A percentile compares a stretch with the other conserved stretches of the same genome.
phyloP scores from a whole-genome alignment of 2,113 vertebrate species.

The Chaetorhynchus papuensis region DNA sequence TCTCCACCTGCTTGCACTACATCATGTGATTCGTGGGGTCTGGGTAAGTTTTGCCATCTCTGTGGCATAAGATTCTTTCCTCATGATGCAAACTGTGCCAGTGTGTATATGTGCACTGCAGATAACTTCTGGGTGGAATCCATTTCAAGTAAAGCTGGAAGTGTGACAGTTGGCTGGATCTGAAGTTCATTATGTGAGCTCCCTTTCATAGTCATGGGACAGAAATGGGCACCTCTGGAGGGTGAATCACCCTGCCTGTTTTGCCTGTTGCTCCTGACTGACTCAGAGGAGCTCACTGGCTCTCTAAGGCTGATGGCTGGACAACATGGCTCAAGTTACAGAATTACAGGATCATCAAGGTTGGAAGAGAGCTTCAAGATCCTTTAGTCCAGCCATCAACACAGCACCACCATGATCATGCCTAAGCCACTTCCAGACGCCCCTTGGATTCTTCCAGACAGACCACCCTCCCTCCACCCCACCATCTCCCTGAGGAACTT shows the following conservation, averaged over 20 bases:
- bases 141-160: neutral
- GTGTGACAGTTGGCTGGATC: neutral
- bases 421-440: neutral
- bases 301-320: neutral
- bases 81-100: neutral
- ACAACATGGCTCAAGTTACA: rapidly evolving
- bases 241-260: neutral
- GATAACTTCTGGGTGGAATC: neutral
- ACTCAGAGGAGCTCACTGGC: neutral
- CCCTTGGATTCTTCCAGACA: neutral
- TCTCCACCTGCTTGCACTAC: neutral
- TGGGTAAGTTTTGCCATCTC: neutral
- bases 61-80: neutral
- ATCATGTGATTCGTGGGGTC: neutral
- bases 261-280: neutral
- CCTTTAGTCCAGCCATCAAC: neutral
- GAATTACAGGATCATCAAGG: neutral
- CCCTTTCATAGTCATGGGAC: neutral
- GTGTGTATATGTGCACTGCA: neutral
- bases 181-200: neutral
- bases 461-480: neutral
- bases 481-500: neutral
- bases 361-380: neutral
- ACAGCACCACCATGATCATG: neutral
- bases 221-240: neutral